These are phyloP conservation scores for Crocuta crocuta DNA, from an alignment of 2,113 vertebrate species.

Conservation along the genomic window DNA sequence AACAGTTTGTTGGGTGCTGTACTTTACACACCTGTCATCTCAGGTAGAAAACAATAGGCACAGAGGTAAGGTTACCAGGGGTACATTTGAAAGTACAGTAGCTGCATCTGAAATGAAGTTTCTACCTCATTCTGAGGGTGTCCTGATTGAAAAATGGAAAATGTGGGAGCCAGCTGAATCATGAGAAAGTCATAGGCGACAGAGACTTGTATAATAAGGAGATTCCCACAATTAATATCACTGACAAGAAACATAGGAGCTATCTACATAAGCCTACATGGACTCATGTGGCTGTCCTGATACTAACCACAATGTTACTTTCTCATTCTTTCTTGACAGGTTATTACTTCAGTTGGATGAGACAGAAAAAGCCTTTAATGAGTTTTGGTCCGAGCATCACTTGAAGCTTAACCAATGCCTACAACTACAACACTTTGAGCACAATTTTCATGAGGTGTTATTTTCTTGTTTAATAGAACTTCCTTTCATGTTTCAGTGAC, in stretches of 20 bases:
- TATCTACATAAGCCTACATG: background rate
- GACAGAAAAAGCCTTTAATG: constrained; percentile 95
- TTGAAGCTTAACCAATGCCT: constrained; percentile 95
- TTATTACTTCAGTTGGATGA: constrained; percentile 95
- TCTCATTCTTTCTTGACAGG: constrained; percentile 85
- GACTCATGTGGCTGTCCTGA: background rate
- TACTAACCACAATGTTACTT: background rate
- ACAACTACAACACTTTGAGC: constrained; percentile 96
- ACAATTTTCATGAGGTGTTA: constrained; percentile 94
- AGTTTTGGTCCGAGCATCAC: constrained; percentile 96
- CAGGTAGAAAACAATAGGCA: background rate
- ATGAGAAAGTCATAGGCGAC: background rate
- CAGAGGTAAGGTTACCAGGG: background rate
- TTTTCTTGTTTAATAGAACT: constrained; percentile 34
- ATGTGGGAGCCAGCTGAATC: background rate
- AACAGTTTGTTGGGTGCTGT: background rate
- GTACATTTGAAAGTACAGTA: background rate
- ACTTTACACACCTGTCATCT: background rate
- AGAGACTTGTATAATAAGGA: background rate
- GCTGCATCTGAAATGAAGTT: background rate
- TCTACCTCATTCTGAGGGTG: background rate
- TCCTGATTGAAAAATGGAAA: background rate
- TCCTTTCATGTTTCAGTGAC: background rate
- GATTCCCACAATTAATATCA: background rate
- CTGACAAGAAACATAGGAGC: background rate